Evolutionary conservation across 2,113 vertebrate species (phyloP).

Genomic region (Ancistrus triradiatus): DNA sequence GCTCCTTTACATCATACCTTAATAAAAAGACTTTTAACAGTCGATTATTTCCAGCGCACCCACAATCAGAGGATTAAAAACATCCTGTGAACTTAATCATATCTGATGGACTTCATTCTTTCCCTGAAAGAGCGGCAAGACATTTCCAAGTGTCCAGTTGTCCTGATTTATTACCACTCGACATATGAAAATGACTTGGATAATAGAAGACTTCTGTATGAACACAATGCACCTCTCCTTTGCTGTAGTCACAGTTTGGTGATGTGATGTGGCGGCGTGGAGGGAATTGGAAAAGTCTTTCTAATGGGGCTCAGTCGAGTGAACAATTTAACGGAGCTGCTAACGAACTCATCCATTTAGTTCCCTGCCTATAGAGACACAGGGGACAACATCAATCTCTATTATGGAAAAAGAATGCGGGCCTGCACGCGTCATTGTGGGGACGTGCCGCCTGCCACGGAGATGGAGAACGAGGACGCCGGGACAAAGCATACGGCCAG

Average conservation of each 20-base stretch:
- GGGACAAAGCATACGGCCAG: slow-evolving; percentile 14
- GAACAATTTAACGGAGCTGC: slow-evolving; percentile 35
- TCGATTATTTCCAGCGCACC: no score
- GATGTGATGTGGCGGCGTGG: neutral
- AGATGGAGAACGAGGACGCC: neutral
- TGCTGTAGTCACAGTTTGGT: neutral
- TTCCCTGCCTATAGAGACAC: slow-evolving; percentile 58
- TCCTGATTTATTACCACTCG: no score
- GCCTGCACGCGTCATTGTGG: no score
- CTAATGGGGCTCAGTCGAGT: slow-evolving; percentile 16
- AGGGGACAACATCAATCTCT: slow-evolving; percentile 65
- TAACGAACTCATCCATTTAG: slow-evolving; percentile 71
- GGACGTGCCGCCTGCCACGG: neutral
- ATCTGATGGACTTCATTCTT: slow-evolving; percentile 2
- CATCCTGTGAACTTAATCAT: no score
- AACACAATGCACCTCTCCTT: neutral
- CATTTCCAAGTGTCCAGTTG: no score
- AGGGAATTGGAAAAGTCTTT: slow-evolving; percentile 4
- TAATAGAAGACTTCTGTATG: neutral
- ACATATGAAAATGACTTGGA: no score
- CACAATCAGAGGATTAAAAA: no score
- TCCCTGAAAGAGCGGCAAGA: neutral
- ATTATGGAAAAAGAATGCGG: slow-evolving; percentile 60
- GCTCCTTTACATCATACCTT: no score
- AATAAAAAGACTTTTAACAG: no score